Evolutionary conservation across 2,888 invertebrate genomes (phyloP), one percentile per base, ranked within the genome.

Genomic region (Trachelus troglodyta): DNA sequence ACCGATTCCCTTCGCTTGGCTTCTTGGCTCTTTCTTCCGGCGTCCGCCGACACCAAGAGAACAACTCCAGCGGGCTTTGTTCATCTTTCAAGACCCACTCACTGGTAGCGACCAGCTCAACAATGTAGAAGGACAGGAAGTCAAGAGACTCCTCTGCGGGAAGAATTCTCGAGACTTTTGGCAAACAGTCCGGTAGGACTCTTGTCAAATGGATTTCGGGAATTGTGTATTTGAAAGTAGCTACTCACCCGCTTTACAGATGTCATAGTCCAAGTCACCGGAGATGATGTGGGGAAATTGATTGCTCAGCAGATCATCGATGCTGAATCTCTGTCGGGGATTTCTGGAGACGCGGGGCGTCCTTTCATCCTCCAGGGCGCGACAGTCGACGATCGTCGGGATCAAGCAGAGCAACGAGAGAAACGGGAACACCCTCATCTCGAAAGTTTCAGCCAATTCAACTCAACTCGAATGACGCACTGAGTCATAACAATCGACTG

Each of bases 211-310:
- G 75, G 69, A 76, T 69, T 78, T 78, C 56, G 74, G 74, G 76
- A 78, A 75, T 71, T 79, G 75, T 71, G 77, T 75, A 79, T 82
- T 73, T 81, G 69, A 71, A 80, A 35, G 77, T 75, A 80, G 80
- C 11, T 82, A 92, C 95, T 94, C 92, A 97, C 97, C 96, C 90
- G 97, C 96, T 94, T 97, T 97, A 92, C 97, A 97, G 78, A 97
- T 95, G 92, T 97, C 97, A 93, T 96, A 92, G 90, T 97, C 96
- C 83, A 96, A 92, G 90, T 97, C 97, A 82, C 94, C 93, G 73
- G 96, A 96, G 80, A 95, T 94, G 89, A 94, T 95, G 81, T 93
- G 93, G 74, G 95, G 94, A 87, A 95, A 97, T 83, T 93, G 92
- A 77, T 92, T 93, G 77, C 92, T 93, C 87, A 95, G 90, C 83